These are phyloP conservation scores for Balearica regulorum DNA, from an alignment of 2,797 vertebrate genomes.

Conservation along the genomic window DNA sequence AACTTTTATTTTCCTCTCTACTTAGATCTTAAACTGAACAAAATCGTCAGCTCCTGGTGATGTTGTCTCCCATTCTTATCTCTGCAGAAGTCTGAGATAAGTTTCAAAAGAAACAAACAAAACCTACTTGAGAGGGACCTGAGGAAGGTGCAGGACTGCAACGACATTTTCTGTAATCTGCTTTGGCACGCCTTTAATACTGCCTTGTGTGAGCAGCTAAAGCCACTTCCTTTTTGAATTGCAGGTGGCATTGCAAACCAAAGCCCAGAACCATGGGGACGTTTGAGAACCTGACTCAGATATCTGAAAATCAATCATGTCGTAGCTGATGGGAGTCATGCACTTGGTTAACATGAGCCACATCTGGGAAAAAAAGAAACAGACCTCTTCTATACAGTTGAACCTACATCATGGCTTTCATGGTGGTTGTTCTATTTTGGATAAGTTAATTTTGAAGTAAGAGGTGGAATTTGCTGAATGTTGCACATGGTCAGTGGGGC, in stretches of 20 bases:
- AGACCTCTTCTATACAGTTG: neutral
- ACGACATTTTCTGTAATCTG: neutral
- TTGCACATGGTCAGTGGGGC: neutral
- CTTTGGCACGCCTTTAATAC: neutral
- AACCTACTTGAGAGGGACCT: neutral
- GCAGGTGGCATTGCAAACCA: neutral
- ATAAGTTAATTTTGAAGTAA: neutral
- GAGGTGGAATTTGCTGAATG: neutral
- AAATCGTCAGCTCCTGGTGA: neutral
- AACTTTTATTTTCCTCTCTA: neutral
- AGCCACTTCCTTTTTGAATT: neutral
- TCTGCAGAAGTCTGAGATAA: neutral
- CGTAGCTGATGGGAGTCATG: neutral
- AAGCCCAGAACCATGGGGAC: neutral
- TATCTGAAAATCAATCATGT: neutral
- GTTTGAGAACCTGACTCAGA: neutral
- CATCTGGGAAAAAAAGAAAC: neutral
- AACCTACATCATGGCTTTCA: neutral
- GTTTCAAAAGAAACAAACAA: neutral
- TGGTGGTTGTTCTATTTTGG: neutral
- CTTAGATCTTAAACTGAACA: neutral
- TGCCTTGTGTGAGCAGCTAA: neutral
- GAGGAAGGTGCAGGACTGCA: neutral
- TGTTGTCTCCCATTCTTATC: neutral
- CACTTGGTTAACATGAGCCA: accelerated